Evolutionary conservation across 2,113 vertebrate species (phyloP).

Genomic region (Pelvicachromis taeniatus): DNA sequence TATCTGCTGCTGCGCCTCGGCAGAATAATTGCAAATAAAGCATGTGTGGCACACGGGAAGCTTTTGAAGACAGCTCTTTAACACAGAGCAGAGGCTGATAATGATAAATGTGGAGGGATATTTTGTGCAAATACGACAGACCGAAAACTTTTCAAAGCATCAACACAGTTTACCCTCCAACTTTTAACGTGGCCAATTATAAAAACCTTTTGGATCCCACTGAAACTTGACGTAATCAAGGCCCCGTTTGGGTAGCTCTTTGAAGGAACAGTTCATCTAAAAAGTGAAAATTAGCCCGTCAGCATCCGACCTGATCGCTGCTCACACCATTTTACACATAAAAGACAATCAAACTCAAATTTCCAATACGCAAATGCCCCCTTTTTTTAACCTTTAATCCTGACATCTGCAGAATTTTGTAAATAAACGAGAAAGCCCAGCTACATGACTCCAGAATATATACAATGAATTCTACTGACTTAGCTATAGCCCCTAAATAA

Average conservation of each 20-base stretch:
- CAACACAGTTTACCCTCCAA: neutral
- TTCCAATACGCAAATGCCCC: neutral
- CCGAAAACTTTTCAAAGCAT: neutral
- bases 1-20: neutral
- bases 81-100: neutral
- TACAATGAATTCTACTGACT: neutral
- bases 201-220: neutral
- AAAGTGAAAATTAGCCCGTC: neutral
- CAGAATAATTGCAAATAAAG: constrained; percentile 2
- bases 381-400: neutral
- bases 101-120: neutral
- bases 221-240: neutral
- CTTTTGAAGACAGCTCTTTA: neutral
- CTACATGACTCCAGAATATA: neutral
- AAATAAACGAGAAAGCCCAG: neutral
- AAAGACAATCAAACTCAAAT: neutral
- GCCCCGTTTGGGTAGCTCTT: neutral
- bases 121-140: neutral
- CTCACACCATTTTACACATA: neutral
- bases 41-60: neutral
- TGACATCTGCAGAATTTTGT: neutral
- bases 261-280: neutral
- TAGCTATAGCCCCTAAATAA: neutral
- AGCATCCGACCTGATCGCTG: neutral
- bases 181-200: neutral